phyloP scores from a whole-genome alignment of 2,113 vertebrate genomes.

The Ovis aries region DNA sequence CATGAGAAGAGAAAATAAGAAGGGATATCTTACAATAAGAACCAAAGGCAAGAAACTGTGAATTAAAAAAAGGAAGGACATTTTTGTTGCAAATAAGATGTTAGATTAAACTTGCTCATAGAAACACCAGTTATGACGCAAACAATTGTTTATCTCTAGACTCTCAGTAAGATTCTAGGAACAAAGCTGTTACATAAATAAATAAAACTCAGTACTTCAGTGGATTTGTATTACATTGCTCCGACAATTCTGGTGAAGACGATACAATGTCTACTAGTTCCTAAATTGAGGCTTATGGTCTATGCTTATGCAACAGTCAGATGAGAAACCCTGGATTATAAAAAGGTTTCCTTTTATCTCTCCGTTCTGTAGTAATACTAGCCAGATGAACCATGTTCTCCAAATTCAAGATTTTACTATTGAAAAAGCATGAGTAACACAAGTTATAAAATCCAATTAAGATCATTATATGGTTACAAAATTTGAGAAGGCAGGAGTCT shows the following conservation, averaged over 20 bases:
- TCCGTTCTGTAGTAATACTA: neutral
- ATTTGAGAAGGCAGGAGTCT: neutral
- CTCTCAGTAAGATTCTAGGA: neutral
- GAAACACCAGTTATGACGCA: neutral
- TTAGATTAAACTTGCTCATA: neutral
- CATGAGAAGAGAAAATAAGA: conserved; percentile 44
- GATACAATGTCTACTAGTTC: neutral
- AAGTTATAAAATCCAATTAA: neutral
- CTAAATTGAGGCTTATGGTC: neutral
- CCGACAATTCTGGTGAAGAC: neutral
- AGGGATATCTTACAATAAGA: neutral
- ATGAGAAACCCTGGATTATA: neutral
- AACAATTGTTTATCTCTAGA: neutral
- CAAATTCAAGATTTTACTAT: neutral
- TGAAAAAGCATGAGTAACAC: neutral
- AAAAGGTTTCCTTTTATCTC: neutral
- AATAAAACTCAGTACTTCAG: neutral
- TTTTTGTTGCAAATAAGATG: neutral
- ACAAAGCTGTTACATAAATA: neutral
- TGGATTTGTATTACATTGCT: neutral
- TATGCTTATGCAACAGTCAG: neutral
- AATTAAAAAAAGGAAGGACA: conserved; percentile 11
- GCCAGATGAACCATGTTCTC: neutral
- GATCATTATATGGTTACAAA: neutral
- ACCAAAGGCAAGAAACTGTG: neutral